phyloP scores from a whole-genome alignment of 2,113 vertebrate species.

The Antidorcas marsupialis region DNA sequence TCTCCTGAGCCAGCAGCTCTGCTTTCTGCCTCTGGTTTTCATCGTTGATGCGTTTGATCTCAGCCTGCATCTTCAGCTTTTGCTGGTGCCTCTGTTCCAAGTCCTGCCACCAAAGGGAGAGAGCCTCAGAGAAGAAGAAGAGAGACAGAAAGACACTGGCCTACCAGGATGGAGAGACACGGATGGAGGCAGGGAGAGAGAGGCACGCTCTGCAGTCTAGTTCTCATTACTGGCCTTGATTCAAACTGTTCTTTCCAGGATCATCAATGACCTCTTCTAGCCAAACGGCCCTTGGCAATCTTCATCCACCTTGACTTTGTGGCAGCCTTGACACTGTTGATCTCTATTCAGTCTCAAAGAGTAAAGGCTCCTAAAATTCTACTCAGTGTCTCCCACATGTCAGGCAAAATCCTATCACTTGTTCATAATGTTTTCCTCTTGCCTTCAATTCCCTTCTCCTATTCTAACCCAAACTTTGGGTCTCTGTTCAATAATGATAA shows the following conservation, averaged over 20 bases:
- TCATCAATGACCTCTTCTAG: neutral
- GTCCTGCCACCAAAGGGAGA: conserved; percentile 73
- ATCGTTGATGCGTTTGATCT: conserved; percentile 84
- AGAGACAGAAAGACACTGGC: neutral
- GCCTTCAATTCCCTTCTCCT: neutral
- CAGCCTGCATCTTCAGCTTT: conserved; percentile 82
- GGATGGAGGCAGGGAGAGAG: neutral
- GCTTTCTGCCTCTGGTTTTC: conserved; percentile 82
- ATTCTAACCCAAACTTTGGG: neutral
- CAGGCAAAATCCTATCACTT: neutral
- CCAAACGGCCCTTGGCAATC: neutral
- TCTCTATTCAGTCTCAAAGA: neutral
- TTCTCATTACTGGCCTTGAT: neutral
- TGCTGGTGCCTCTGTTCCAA: conserved; percentile 81
- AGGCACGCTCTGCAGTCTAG: rapidly evolving
- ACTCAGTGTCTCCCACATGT: neutral
- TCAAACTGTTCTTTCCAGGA: neutral
- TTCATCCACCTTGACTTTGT: neutral
- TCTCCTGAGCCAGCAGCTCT: conserved; percentile 83
- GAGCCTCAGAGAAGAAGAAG: neutral
- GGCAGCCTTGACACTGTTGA: neutral
- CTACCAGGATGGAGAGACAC: neutral
- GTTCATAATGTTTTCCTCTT: neutral
- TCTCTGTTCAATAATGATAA: neutral
- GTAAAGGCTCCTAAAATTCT: neutral